These are phyloP conservation scores for Bovichtus diacanthus DNA, from an alignment of 2,797 vertebrate genomes.

Conservation along the genomic window DNA sequence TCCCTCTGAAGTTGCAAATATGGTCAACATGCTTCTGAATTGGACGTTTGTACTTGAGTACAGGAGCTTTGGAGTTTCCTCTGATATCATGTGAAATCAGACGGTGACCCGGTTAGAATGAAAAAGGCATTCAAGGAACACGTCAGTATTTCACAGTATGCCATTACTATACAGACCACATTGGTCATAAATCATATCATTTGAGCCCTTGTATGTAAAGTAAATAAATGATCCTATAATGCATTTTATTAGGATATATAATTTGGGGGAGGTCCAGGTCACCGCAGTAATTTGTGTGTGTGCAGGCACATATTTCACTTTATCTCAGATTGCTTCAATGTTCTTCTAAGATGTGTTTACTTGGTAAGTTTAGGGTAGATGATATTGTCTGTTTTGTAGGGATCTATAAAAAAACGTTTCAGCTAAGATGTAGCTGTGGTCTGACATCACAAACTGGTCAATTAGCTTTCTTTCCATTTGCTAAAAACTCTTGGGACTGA, in stretches of 20 bases:
- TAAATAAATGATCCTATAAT: background rate
- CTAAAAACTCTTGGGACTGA: too few relatives aligned
- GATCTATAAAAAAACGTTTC: background rate
- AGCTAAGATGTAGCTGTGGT: background rate
- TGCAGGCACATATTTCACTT: too few relatives aligned
- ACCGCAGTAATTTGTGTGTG: background rate
- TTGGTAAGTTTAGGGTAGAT: background rate
- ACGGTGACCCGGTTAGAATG: constrained; percentile 7
- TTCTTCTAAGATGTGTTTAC: background rate
- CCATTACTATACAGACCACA: background rate
- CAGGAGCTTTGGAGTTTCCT: background rate
- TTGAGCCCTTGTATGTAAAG: background rate
- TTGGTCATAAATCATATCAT: background rate
- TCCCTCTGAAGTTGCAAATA: background rate
- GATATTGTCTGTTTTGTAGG: background rate
- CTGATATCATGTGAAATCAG: background rate
- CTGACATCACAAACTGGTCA: too few relatives aligned
- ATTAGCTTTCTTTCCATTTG: too few relatives aligned
- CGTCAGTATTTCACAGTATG: background rate
- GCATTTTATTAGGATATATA: background rate
- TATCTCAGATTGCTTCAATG: background rate
- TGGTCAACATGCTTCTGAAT: background rate
- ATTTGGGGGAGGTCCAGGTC: background rate
- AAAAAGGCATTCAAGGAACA: background rate
- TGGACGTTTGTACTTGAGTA: background rate